phyloP scores from a whole-genome alignment of 2,113 vertebrate genomes.

The Hippocampus barbouri region DNA sequence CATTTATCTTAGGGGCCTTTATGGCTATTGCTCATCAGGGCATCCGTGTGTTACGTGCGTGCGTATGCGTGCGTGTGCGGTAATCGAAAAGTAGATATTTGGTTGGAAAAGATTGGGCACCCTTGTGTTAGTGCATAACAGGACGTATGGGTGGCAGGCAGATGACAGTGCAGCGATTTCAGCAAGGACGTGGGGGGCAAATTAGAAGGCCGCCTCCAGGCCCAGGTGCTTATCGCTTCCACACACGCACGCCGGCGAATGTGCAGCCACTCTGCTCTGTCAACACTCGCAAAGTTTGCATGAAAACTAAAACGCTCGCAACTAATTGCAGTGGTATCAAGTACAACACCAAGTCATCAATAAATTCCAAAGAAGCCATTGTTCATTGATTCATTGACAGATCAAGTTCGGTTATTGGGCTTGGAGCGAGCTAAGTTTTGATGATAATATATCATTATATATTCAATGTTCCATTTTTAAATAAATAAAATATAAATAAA shows the following conservation, averaged over 20 bases:
- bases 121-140: background rate
- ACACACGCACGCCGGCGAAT: background rate
- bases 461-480: too few relatives aligned
- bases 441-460: too few relatives aligned
- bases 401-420: too few relatives aligned
- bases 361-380: too few relatives aligned
- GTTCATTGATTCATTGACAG: too few relatives aligned
- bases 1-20: slow-evolving; percentile 38
- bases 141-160: slow-evolving; percentile 63
- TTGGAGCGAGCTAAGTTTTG: too few relatives aligned
- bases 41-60: slow-evolving; percentile 12
- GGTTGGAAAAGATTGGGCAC: too few relatives aligned
- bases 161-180: slow-evolving; percentile 70
- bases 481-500: too few relatives aligned
- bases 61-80: background rate
- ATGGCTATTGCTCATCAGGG: too few relatives aligned
- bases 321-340: background rate
- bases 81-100: background rate
- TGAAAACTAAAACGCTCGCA: background rate
- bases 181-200: slow-evolving; percentile 65
- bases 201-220: slow-evolving; percentile 62
- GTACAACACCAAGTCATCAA: too few relatives aligned
- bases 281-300: slow-evolving; percentile 4
- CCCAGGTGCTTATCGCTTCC: slow-evolving; percentile 69
- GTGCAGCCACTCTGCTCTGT: background rate